Percentiles rank a stretch among this genome's conserved stretches.
Evolutionary conservation across 2,797 vertebrate species (phyloP).

Genomic region (Toxotes lorentzi): DNA sequence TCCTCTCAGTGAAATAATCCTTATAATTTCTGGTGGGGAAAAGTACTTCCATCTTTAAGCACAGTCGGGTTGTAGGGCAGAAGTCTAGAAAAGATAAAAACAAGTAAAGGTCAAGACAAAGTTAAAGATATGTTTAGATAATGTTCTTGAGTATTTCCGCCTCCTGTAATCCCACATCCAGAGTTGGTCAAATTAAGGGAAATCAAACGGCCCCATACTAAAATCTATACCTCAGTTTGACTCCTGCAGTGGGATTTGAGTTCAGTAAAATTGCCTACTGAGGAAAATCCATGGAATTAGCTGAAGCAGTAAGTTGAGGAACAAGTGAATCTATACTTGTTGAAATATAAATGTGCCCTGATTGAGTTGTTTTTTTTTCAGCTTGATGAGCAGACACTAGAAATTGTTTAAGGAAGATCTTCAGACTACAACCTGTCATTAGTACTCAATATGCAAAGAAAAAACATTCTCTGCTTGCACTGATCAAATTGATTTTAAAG

Average conservation of each 20-base stretch:
- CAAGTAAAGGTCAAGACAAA: neutral
- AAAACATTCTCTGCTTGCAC: neutral
- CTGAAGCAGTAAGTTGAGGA: neutral
- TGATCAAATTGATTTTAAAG: too few species aligned
- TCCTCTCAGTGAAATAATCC: neutral
- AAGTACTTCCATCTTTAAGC: neutral
- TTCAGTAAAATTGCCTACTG: neutral
- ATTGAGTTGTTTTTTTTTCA: slow-evolving; percentile 17
- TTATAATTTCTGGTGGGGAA: neutral
- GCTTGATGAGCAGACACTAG: slow-evolving; percentile 1
- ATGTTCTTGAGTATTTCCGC: neutral
- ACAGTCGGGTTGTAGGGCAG: neutral
- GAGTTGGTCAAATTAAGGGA: slow-evolving; percentile 11
- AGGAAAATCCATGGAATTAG: slow-evolving; percentile 42
- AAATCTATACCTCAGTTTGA: slow-evolving; percentile 18
- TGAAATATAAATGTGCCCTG: slow-evolving; percentile 19
- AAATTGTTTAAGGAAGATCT: neutral
- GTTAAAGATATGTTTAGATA: neutral
- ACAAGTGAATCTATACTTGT: slow-evolving; percentile 27
- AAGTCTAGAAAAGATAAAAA: slow-evolving; percentile 23
- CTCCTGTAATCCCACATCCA: slow-evolving; percentile 13
- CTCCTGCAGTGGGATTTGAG: slow-evolving; percentile 20
- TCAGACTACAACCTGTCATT: neutral
- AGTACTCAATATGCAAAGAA: neutral
- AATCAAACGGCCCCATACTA: slow-evolving; percentile 21